Percentiles rank a stretch among this genome's conserved stretches.
Evolutionary conservation across 2,888 invertebrate genomes (phyloP).

Genomic region (Hydrotaea diabolus): DNA sequence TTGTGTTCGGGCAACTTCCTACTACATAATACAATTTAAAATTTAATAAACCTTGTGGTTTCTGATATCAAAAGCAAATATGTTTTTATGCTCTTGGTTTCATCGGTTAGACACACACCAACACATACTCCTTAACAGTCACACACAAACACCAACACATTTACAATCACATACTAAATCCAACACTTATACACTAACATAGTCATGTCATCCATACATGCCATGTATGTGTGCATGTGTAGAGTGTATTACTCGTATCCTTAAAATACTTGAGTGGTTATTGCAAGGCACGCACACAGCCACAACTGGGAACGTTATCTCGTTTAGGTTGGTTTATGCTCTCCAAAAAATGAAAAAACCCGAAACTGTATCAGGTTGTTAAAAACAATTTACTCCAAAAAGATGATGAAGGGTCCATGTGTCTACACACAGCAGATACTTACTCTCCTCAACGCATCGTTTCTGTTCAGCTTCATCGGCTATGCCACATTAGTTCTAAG

Average conservation of each 20-base stretch:
- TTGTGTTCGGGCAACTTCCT: background rate
- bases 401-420: background rate
- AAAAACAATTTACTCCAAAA: conserved; percentile 3
- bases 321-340: background rate
- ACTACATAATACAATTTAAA: conserved; percentile 34
- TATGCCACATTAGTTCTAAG: too few species aligned
- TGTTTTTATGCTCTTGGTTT: background rate
- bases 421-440: too few species aligned
- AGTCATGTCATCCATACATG: too few species aligned
- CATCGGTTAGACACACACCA: background rate
- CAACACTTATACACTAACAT: too few species aligned
- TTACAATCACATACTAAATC: background rate
- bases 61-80: conserved; percentile 14
- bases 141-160: background rate
- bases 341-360: background rate
- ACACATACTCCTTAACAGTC: background rate
- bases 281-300: background rate
- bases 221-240: background rate
- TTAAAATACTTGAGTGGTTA: background rate
- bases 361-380: background rate
- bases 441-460: too few species aligned
- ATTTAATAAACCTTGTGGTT: conserved; percentile 49
- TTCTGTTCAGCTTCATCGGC: too few species aligned
- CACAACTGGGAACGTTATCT: background rate
- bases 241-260: background rate